phyloP scores from a whole-genome alignment of 2,113 vertebrate species.

The Rallus limicola region DNA sequence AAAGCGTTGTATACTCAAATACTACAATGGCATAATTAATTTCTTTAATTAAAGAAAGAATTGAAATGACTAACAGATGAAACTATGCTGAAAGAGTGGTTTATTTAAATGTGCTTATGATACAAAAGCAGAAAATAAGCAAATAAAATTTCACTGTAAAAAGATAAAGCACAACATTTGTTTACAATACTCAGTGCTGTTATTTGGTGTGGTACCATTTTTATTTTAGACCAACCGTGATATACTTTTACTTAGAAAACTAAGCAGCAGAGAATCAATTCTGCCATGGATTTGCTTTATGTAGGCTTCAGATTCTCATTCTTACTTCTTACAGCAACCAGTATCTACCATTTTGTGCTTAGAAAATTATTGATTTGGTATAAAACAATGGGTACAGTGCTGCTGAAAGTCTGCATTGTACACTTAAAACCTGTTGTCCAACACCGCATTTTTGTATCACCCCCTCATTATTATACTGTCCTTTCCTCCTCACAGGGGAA shows the following conservation, averaged over 20 bases:
- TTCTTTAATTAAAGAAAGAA: slow-evolving; percentile 32
- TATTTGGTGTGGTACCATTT: neutral
- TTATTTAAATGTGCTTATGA: slow-evolving; percentile 1
- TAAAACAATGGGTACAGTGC: neutral
- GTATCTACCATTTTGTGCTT: neutral
- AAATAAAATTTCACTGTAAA: neutral
- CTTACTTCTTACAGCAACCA: neutral
- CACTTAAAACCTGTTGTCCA: neutral
- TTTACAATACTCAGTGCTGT: neutral
- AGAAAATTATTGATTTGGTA: neutral
- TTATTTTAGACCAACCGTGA: neutral
- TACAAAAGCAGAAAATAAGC: neutral
- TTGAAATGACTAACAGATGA: neutral
- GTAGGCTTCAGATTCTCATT: neutral
- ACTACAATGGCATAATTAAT: neutral
- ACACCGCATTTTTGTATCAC: neutral
- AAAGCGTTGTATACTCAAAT: neutral
- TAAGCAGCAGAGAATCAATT: neutral
- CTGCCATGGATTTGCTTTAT: neutral
- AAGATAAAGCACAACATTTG: neutral
- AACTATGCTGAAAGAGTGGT: neutral
- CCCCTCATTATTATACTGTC: too few species aligned
- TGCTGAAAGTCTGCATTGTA: neutral
- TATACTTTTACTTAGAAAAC: neutral
- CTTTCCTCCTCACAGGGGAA: neutral